A percentile compares a stretch with the other conserved stretches of the same genome.
Evolutionary conservation across 2,113 vertebrate species (phyloP).

Genomic region (Mionectes macconnelli): DNA sequence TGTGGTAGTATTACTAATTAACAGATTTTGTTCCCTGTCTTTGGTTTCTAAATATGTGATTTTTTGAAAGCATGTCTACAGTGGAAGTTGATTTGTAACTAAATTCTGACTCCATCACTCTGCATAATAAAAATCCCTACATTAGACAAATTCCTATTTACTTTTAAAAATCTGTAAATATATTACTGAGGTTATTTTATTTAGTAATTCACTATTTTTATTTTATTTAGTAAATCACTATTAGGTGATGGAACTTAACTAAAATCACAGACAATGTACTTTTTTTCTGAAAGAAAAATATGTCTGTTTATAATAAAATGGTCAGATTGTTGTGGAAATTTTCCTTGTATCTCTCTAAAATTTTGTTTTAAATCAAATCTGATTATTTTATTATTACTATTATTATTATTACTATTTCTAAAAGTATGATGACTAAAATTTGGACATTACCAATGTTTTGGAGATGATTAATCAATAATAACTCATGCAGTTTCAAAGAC

Average conservation of each 20-base stretch:
- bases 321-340: background rate
- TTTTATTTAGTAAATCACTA: accelerated
- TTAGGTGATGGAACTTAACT: background rate
- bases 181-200: background rate
- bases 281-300: background rate
- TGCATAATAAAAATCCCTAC: background rate
- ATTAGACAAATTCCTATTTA: background rate
- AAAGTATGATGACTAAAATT: background rate
- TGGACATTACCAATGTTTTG: background rate
- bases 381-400: too few relatives aligned
- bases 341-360: background rate
- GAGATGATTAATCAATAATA: background rate
- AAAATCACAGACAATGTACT: background rate
- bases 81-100: background rate
- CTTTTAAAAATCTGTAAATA: background rate
- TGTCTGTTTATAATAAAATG: background rate
- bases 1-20: background rate
- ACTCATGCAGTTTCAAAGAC: background rate
- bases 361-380: background rate
- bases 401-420: background rate
- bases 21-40: background rate
- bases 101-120: background rate
- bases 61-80: background rate
- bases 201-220: too few relatives aligned
- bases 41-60: background rate